phyloP scores from a whole-genome alignment of 2,113 vertebrate species.

The Lota lota region DNA sequence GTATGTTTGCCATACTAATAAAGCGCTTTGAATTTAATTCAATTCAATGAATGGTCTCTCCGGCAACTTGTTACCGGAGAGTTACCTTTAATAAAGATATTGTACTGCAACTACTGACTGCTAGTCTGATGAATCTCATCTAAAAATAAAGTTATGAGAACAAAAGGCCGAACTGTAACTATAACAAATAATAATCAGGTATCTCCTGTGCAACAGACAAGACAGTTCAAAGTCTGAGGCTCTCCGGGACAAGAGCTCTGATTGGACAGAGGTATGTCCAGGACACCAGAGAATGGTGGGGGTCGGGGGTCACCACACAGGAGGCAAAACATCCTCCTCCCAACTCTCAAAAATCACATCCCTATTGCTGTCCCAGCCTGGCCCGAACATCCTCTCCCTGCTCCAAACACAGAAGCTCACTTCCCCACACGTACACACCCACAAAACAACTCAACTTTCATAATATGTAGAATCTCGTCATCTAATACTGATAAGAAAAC shows the following conservation, averaged over 20 bases:
- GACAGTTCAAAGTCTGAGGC: constrained; percentile 22
- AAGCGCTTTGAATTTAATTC: too few species aligned
- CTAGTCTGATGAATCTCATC: too few species aligned
- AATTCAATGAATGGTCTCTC: too few species aligned
- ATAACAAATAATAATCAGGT: constrained; percentile 8
- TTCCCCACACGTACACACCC: constrained; percentile 42
- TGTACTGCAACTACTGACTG: too few species aligned
- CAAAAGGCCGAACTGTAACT: too few species aligned
- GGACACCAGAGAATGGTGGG: constrained; percentile 58
- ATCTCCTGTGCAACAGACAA: constrained; percentile 17
- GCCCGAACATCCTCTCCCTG: constrained; percentile 60
- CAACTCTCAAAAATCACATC: constrained; percentile 57
- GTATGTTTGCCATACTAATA: too few species aligned
- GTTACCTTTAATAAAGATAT: too few species aligned
- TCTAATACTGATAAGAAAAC: too few species aligned
- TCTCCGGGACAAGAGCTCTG: constrained; percentile 43
- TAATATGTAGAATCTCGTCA: constrained; percentile 19
- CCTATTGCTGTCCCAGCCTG: constrained; percentile 44
- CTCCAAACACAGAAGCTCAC: constrained; percentile 52
- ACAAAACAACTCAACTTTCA: constrained; percentile 19
- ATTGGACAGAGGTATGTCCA: constrained; percentile 51
- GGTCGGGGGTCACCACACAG: constrained; percentile 69
- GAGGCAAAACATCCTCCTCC: constrained; percentile 70
- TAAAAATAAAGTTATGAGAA: too few species aligned
- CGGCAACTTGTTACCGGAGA: too few species aligned